phyloP scores from a whole-genome alignment of 2,888 invertebrate genomes.

The Elaeidobius kamerunicus region DNA sequence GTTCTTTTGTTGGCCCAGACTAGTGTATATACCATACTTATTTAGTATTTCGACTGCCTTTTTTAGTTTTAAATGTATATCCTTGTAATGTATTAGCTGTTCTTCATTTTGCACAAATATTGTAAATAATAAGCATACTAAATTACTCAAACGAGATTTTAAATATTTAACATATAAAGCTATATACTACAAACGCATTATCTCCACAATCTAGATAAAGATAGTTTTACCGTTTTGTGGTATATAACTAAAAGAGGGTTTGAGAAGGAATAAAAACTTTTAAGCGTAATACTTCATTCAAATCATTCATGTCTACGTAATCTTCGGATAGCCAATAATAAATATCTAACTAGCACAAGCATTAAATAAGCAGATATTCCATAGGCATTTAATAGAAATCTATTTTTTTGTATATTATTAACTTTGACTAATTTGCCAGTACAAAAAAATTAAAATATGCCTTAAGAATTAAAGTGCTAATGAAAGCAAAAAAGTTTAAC shows the following conservation, averaged over 20 bases:
- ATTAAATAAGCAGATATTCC: conserved; percentile 6
- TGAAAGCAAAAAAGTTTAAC: conserved; percentile 20
- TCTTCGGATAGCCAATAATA: background rate
- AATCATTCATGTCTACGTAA: conserved; percentile 3
- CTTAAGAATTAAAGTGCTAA: conserved; percentile 4
- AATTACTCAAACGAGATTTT: too few relatives aligned
- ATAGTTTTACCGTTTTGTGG: too few relatives aligned
- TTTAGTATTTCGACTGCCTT: too few relatives aligned
- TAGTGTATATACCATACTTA: too few relatives aligned
- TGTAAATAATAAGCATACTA: too few relatives aligned
- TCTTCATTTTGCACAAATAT: too few relatives aligned
- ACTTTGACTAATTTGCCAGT: background rate
- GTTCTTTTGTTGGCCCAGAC: too few relatives aligned
- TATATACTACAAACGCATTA: too few relatives aligned
- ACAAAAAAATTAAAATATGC: background rate
- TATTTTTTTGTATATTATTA: background rate
- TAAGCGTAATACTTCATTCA: background rate
- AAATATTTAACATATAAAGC: too few relatives aligned
- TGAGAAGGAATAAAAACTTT: background rate
- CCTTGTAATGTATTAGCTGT: too few relatives aligned
- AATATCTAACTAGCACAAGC: conserved; percentile 6
- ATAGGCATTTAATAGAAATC: background rate
- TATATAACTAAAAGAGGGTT: background rate
- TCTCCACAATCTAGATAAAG: too few relatives aligned
- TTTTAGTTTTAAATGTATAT: too few relatives aligned